These are phyloP conservation scores for Caradrina kadenii DNA, from an alignment of 2,888 invertebrate species.

Conservation along the genomic window DNA sequence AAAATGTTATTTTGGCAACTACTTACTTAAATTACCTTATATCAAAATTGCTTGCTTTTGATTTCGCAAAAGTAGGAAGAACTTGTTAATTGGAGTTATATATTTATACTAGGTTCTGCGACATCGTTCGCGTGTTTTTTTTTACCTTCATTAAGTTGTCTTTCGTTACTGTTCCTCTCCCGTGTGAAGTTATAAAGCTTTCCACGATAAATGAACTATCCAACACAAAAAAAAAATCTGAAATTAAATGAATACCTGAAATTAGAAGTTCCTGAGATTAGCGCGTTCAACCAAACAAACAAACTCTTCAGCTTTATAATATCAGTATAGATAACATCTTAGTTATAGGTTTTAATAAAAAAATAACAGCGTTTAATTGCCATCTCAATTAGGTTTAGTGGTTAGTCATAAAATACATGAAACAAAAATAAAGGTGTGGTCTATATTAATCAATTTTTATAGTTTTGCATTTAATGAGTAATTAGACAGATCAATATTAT, in stretches of 20 bases:
- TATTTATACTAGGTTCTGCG: not conserved
- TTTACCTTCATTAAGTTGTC: too few relatives aligned
- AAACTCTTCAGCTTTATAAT: too few relatives aligned
- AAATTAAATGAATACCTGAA: too few relatives aligned
- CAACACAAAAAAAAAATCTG: too few relatives aligned
- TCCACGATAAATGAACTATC: too few relatives aligned
- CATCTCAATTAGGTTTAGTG: not conserved
- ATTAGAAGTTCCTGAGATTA: too few relatives aligned
- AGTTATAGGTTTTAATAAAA: not conserved
- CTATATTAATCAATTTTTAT: not conserved
- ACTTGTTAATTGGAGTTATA: not conserved
- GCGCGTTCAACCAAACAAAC: too few relatives aligned
- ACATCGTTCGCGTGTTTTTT: too few relatives aligned
- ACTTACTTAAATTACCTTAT: not conserved
- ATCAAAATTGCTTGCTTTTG: not conserved
- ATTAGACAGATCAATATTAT: not conserved
- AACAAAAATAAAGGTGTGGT: not conserved
- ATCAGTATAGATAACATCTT: too few relatives aligned
- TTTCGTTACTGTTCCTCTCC: too few relatives aligned
- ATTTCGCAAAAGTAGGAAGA: not conserved
- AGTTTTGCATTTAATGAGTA: constrained; percentile 1
- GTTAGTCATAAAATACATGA: not conserved
- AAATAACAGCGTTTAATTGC: not conserved
- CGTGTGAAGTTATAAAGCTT: too few relatives aligned
- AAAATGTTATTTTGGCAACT: constrained; percentile 1